These are phyloP conservation scores for Phyllostomus hastatus DNA, from an alignment of 2,113 vertebrate species.

Conservation along the genomic window DNA sequence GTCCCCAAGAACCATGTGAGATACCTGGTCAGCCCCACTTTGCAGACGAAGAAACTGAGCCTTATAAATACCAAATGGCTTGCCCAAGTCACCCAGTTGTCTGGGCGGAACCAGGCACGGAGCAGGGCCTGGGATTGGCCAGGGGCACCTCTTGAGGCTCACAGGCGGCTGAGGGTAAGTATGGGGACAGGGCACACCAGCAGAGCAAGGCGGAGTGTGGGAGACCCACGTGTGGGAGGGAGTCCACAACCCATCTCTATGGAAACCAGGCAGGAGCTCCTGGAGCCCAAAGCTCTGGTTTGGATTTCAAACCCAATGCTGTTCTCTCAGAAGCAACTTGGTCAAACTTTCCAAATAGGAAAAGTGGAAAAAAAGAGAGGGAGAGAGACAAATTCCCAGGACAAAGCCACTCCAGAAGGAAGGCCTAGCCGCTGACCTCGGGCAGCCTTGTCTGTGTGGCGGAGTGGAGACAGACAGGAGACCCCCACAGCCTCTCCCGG, in stretches of 20 bases:
- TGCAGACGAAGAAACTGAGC: not conserved
- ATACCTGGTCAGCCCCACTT: not conserved
- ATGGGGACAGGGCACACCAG: not conserved
- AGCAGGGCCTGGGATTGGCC: not conserved
- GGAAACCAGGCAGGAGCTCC: slow-evolving; percentile 2
- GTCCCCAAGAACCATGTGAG: not conserved
- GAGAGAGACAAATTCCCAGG: not conserved
- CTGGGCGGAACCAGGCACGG: not conserved
- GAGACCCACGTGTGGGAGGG: not conserved
- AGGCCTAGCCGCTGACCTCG: not conserved
- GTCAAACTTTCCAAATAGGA: slow-evolving; percentile 61
- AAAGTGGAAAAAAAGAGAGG: not conserved
- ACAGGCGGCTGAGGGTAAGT: not conserved
- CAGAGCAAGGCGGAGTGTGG: not conserved
- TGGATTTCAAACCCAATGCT: not conserved
- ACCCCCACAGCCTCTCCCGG: rapidly evolving
- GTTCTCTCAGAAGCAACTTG: slow-evolving; percentile 6
- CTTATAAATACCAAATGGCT: not conserved
- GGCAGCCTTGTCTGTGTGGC: not conserved
- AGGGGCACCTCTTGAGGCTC: not conserved
- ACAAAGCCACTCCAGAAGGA: not conserved
- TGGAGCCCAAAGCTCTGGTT: not conserved
- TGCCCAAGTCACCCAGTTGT: not conserved
- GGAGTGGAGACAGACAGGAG: not conserved
- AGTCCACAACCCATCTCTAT: not conserved